phyloP scores from a whole-genome alignment of 2,113 vertebrate species.

The Eudyptes chrysolophus region DNA sequence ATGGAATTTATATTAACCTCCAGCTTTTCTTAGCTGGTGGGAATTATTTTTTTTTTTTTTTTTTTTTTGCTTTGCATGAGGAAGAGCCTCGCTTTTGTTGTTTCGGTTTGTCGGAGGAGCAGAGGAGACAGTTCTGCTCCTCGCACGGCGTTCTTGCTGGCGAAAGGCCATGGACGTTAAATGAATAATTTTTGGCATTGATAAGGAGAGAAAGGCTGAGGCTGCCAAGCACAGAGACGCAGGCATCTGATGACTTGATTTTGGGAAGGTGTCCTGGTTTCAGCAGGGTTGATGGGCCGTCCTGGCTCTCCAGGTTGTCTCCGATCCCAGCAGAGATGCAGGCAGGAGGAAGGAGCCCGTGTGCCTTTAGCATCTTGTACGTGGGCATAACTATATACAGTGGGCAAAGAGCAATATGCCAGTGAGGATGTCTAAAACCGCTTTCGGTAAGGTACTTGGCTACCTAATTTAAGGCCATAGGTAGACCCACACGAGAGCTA shows the following conservation, averaged over 20 bases:
- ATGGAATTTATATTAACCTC: constrained; percentile 71
- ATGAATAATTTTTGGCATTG: background rate
- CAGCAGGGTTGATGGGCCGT: background rate
- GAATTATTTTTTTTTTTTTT: background rate
- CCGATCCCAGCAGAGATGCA: background rate
- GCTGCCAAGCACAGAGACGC: background rate
- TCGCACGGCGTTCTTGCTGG: rapidly evolving
- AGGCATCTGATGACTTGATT: background rate
- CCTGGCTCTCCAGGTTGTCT: background rate
- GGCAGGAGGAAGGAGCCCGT: background rate
- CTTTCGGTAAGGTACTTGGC: rapidly evolving
- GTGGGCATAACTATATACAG: rapidly evolving
- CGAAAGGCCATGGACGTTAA: background rate
- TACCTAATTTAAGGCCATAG: background rate
- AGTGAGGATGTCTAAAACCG: background rate
- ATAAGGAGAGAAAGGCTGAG: background rate
- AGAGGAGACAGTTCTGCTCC: background rate
- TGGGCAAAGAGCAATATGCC: background rate
- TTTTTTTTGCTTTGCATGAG: background rate
- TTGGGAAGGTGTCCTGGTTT: background rate
- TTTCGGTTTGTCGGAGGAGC: background rate
- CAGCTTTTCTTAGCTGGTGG: constrained; percentile 9
- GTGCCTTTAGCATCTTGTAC: background rate
- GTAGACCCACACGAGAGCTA: background rate
- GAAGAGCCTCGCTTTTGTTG: background rate